A percentile compares a stretch with the other conserved stretches of the same genome.
Evolutionary conservation across 35 echinoderm and acorn worm genomes (phyloP).

Genomic region (Ptychodera flava): DNA sequence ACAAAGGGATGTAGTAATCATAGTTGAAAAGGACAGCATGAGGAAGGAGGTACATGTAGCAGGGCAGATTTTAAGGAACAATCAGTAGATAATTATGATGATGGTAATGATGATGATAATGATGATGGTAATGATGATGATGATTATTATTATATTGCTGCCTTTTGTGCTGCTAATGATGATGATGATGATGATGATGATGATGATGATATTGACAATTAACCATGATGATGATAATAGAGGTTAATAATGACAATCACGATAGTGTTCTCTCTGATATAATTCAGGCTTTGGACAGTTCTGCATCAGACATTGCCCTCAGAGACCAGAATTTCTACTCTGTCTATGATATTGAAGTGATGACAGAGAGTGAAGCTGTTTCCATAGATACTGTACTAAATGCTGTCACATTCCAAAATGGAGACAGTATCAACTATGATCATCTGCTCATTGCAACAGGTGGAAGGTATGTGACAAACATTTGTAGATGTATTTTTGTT

Average conservation of each 20-base stretch:
- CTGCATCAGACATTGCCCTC: conserved; percentile 53
- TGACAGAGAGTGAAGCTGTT: conserved; percentile 59
- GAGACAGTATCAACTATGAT: conserved; percentile 62
- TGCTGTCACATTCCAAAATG: conserved; percentile 73
- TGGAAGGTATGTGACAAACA: conserved; percentile 43
- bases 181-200: neutral
- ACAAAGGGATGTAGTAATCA: too few species aligned
- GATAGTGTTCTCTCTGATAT: too few species aligned
- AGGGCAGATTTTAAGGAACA: too few species aligned
- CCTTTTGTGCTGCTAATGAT: neutral
- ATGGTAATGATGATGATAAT: neutral
- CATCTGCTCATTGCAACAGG: conserved; percentile 77
- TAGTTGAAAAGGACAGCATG: too few species aligned
- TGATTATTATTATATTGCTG: neutral
- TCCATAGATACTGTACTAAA: conserved; percentile 70
- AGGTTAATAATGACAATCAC: too few species aligned
- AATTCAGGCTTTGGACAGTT: conserved; percentile 65
- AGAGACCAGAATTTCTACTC: conserved; percentile 81
- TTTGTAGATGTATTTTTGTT: too few species aligned
- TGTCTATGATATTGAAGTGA: conserved; percentile 84
- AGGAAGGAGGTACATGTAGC: too few species aligned
- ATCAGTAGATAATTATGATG: too few species aligned
- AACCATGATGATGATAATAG: conserved; percentile 10
- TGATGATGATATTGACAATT: neutral
- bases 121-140: conserved; percentile 4